Evolutionary conservation across 2,797 vertebrate genomes (phyloP).

Genomic region (Rhadinocentrus ornatus): DNA sequence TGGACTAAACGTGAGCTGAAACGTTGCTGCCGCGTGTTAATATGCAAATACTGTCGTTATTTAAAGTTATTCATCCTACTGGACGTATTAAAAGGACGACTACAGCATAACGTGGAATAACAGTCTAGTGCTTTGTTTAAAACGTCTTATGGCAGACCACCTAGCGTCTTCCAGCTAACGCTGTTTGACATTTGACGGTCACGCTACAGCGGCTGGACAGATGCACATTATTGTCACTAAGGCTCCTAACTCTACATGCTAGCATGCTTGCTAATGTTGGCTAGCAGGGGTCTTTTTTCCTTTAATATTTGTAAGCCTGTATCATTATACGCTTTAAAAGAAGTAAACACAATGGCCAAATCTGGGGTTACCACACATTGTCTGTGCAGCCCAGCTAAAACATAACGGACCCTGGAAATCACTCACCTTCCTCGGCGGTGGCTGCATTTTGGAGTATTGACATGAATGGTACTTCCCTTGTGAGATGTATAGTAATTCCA

Average conservation of each 20-base stretch:
- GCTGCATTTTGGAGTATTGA: conserved; percentile 93
- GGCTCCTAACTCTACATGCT: conserved; percentile 52
- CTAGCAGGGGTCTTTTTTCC: conserved; percentile 36
- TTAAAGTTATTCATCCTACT: conserved; percentile 34
- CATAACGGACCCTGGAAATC: conserved; percentile 66
- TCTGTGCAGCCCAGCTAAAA: conserved; percentile 36
- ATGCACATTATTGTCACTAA: conserved; percentile 55
- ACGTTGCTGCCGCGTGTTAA: conserved; percentile 2
- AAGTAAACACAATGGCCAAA: conserved; percentile 15
- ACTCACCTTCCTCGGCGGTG: conserved; percentile 97
- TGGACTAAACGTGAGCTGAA: neutral
- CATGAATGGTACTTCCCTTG: conserved; percentile 86
- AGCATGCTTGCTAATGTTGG: conserved; percentile 63
- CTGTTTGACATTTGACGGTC: conserved; percentile 58
- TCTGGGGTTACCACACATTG: conserved; percentile 44
- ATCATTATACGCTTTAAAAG: neutral
- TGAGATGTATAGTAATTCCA: conserved; percentile 78
- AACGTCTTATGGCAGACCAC: conserved; percentile 33
- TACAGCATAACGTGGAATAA: neutral
- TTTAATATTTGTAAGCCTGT: conserved; percentile 11
- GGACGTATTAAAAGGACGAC: neutral
- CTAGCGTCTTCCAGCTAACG: conserved; percentile 53
- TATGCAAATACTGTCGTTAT: neutral
- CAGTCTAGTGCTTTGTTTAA: conserved; percentile 10
- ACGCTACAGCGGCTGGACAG: conserved; percentile 42